Percentiles rank a stretch among this genome's conserved stretches.
These are phyloP conservation scores for Acleris holmiana DNA, from an alignment of 2,888 invertebrate species.

Conservation along the genomic window DNA sequence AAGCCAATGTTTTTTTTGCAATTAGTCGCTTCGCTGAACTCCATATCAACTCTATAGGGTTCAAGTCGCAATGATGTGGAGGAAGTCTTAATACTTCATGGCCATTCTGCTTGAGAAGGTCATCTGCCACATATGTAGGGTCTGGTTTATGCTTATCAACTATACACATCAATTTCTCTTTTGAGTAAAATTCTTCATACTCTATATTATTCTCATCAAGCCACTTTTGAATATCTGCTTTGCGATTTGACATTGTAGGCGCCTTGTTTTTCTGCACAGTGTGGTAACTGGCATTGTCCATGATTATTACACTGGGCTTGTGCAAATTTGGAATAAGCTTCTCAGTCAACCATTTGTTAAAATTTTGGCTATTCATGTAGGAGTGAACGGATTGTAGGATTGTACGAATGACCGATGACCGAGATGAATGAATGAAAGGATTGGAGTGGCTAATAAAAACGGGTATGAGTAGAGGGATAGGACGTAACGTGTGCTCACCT, in stretches of 20 bases:
- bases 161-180: not conserved
- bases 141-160: not conserved
- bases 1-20: not conserved
- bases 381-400: too few species aligned
- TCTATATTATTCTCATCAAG: conserved; percentile 1
- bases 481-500: too few species aligned
- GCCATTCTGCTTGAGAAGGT: not conserved
- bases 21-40: not conserved
- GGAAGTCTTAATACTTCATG: not conserved
- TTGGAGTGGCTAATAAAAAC: too few species aligned
- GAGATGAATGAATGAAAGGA: too few species aligned
- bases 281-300: not conserved
- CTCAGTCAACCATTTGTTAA: not conserved
- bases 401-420: too few species aligned
- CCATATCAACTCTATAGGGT: not conserved
- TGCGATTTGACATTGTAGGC: not conserved
- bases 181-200: too few species aligned
- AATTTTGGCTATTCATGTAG: too few species aligned
- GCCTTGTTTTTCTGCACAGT: not conserved
- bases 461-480: too few species aligned
- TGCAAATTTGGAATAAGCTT: not conserved
- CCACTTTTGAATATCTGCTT: conserved; percentile 1
- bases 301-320: not conserved
- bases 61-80: not conserved
- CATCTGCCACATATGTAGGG: conserved; percentile 4